Percentiles rank a stretch among this genome's conserved stretches.
Evolutionary conservation across 2,113 vertebrate species (phyloP).

Genomic region (Chrysemys picta): DNA sequence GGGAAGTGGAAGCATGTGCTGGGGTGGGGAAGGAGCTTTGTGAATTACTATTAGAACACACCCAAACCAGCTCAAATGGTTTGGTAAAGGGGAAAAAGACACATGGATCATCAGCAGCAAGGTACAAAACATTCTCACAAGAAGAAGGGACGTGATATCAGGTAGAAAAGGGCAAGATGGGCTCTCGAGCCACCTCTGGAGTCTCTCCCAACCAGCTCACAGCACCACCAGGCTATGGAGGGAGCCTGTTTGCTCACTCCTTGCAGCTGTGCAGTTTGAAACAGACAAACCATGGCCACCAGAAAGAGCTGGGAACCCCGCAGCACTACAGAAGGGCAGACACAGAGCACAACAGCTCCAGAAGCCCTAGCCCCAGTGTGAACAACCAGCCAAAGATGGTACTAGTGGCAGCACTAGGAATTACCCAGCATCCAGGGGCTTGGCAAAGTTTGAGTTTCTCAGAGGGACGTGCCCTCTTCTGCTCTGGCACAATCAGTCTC

Average conservation of each 20-base stretch:
- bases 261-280: not conserved
- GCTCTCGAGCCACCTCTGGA: not conserved
- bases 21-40: not conserved
- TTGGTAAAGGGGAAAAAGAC: conserved; percentile 4
- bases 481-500: not conserved
- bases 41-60: not conserved
- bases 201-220: conserved; percentile 19
- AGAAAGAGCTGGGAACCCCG: conserved; percentile 8
- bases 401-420: conserved; percentile 6
- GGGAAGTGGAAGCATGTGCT: not conserved
- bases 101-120: not conserved
- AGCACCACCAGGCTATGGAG: not conserved
- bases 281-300: not conserved
- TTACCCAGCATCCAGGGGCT: not conserved
- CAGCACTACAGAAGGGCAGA: not conserved
- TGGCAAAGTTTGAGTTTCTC: not conserved
- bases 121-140: not conserved
- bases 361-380: not conserved
- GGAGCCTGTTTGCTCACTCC: not conserved
- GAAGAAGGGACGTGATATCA: not conserved
- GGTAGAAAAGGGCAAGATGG: conserved; percentile 15
- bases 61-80: conserved; percentile 28
- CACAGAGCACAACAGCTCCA: not conserved
- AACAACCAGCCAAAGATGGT: not conserved
- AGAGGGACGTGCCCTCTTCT: not conserved